phyloP scores from a whole-genome alignment of 1,140 invertebrate species.

The Atopsyche davidsoni region DNA sequence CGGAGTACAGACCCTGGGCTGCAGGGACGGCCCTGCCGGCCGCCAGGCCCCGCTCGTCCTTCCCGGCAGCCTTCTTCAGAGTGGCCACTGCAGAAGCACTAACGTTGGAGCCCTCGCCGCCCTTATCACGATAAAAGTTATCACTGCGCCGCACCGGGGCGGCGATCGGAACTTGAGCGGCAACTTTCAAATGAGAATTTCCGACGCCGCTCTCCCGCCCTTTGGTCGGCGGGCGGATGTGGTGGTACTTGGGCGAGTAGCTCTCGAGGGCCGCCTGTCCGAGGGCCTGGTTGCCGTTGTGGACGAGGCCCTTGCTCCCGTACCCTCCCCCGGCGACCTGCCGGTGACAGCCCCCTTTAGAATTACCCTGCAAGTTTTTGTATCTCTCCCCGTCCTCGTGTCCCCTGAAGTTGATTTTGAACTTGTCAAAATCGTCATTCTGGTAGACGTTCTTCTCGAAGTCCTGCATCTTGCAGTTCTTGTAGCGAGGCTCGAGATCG shows the following conservation, averaged over 20 bases:
- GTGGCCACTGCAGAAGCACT: not conserved
- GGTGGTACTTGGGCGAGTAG: slow-evolving; percentile 48
- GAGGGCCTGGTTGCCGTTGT: slow-evolving; percentile 35
- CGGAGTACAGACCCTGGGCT: slow-evolving; percentile 19
- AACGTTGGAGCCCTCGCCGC: not conserved
- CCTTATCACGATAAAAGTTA: slow-evolving; percentile 13
- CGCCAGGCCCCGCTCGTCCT: not conserved
- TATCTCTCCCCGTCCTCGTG: slow-evolving; percentile 12
- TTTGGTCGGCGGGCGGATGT: slow-evolving; percentile 38
- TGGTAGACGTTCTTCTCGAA: slow-evolving; percentile 5
- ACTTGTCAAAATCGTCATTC: slow-evolving; percentile 3
- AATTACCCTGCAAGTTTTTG: slow-evolving; percentile 16
- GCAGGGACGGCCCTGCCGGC: not conserved
- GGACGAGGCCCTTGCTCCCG: slow-evolving; percentile 35
- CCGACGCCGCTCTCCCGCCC: slow-evolving; percentile 10
- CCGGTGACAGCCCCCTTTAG: slow-evolving; percentile 20
- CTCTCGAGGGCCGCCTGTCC: slow-evolving; percentile 44
- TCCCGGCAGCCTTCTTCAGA: not conserved
- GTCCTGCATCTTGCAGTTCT: slow-evolving; percentile 9
- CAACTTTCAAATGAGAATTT: slow-evolving; percentile 4
- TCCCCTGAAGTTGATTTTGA: slow-evolving; percentile 5
- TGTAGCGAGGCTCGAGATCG: not conserved
- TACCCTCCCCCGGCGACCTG: slow-evolving; percentile 23
- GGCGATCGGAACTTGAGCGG: not conserved
- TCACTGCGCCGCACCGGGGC: slow-evolving; percentile 6